These are phyloP conservation scores for Philereme vetulata DNA, from an alignment of 2,888 invertebrate species.

Conservation along the genomic window DNA sequence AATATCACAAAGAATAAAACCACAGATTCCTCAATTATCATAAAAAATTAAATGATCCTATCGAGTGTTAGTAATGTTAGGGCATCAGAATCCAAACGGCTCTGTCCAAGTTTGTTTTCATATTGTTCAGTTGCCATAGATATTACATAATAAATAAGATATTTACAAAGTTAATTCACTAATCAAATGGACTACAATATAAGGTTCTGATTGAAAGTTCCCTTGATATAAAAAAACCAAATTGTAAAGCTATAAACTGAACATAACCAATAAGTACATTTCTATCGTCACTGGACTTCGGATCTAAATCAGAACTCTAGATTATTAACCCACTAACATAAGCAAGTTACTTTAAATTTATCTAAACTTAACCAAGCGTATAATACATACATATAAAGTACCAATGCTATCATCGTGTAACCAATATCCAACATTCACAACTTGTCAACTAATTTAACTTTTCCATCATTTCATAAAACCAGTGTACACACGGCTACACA, in stretches of 20 bases:
- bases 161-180: too few species aligned
- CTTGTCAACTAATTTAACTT: not conserved
- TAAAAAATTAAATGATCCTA: slow-evolving; percentile 8
- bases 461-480: too few species aligned
- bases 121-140: slow-evolving; percentile 8
- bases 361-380: slow-evolving; percentile 10
- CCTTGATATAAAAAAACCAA: not conserved
- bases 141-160: too few species aligned
- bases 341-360: slow-evolving; percentile 11
- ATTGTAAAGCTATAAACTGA: too few species aligned
- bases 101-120: slow-evolving; percentile 3
- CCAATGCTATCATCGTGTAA: not conserved
- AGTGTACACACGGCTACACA: too few species aligned
- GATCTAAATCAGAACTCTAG: slow-evolving; percentile 9
- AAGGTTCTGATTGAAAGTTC: slow-evolving; percentile 9
- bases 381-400: slow-evolving; percentile 1
- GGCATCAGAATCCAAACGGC: slow-evolving; percentile 2
- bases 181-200: not conserved
- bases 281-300: slow-evolving; percentile 2
- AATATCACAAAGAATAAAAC: slow-evolving; percentile 49
- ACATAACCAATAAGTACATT: not conserved
- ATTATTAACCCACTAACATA: not conserved
- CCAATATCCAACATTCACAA: not conserved
- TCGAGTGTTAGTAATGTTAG: slow-evolving; percentile 21
- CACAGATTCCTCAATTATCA: slow-evolving; percentile 24